Evolutionary conservation across 2,797 vertebrate genomes (phyloP).

Genomic region (Ibycter americanus): DNA sequence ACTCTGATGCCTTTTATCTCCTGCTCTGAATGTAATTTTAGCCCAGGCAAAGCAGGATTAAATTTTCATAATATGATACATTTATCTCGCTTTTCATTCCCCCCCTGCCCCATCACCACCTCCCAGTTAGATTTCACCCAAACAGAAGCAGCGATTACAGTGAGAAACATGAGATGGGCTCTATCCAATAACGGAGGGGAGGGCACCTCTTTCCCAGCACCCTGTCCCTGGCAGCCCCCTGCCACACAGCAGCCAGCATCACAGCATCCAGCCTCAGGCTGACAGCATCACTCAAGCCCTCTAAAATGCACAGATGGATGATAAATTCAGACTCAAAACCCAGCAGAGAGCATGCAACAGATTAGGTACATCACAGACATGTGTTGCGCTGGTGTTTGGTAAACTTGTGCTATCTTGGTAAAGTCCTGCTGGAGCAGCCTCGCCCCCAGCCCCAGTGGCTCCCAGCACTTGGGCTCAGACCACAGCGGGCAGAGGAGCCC

Average conservation of each 20-base stretch:
- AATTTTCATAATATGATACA: conserved; percentile 63
- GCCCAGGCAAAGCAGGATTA: conserved; percentile 74
- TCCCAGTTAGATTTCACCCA: conserved; percentile 12
- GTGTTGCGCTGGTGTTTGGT: not conserved
- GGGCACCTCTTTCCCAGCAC: not conserved
- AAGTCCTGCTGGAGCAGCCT: not conserved
- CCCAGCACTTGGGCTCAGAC: not conserved
- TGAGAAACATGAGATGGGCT: conserved; percentile 1
- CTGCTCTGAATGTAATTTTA: conserved; percentile 62
- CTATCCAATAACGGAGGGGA: not conserved
- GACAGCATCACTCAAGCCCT: not conserved
- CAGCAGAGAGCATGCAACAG: not conserved
- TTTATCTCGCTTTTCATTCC: conserved; percentile 63
- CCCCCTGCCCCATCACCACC: not conserved
- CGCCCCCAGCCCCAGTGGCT: not conserved
- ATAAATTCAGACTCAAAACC: not conserved
- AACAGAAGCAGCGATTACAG: conserved; percentile 16
- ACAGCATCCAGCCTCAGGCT: not conserved
- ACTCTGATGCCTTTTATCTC: conserved; percentile 66
- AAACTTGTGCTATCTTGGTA: not conserved
- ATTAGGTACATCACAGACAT: not conserved
- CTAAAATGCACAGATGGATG: not conserved
- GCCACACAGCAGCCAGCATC: not conserved
- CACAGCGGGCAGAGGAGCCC: not conserved
- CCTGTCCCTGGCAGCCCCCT: not conserved